Evolutionary conservation across 2,888 invertebrate genomes (phyloP), one percentile per base, ranked within the genome.

Genomic region (Hanleya hanleyi): DNA sequence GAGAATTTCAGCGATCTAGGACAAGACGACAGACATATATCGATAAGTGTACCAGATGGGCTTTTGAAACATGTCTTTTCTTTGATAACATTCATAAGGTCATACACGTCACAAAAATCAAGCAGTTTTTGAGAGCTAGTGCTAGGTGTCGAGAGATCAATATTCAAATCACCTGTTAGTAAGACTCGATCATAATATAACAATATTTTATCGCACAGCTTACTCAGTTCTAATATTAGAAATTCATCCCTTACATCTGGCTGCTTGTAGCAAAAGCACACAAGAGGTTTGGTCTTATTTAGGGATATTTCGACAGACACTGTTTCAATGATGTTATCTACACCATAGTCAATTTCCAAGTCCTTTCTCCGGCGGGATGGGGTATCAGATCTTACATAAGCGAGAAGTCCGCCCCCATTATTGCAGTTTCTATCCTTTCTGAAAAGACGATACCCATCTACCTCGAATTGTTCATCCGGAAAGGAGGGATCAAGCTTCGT

Each of bases 401-500:
- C 41, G 9, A 41, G 41, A 18, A 41, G 41, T 9, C 41, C 41
- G 18, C 41, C 41, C 18, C 41, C 41, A 41, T 41, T 41, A 41
- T 18, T 18, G 18, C 9, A 41, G 18, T 18, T 18, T 41, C 41
- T 41, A 18, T 41, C 41, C 18, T 41, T 41, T 12, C 41, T 9
- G 18, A 41, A 41, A 7, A 50, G 6, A 5, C 33, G 26, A 47
- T 70, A 70, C n/a, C 49, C 65, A 47, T 36, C 18, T 15, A 70
- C 62, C 36, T 50, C 9, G 50, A 74, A 74, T 32, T 41, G 37
- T 1, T 1, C 5, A 35, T 64, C 36, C n/a, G 41, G 38, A 22
- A 62, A 71, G 5, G 69, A 38, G 1, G 62, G 5, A 36, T 69
- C 71, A 2, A 75, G 47, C 33, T 75, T 71, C 5, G 69, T 75